Base-by-base conservation (phyloP, 2,797 vertebrate genomes). In the Amblyopsis hoosieri region DNA sequence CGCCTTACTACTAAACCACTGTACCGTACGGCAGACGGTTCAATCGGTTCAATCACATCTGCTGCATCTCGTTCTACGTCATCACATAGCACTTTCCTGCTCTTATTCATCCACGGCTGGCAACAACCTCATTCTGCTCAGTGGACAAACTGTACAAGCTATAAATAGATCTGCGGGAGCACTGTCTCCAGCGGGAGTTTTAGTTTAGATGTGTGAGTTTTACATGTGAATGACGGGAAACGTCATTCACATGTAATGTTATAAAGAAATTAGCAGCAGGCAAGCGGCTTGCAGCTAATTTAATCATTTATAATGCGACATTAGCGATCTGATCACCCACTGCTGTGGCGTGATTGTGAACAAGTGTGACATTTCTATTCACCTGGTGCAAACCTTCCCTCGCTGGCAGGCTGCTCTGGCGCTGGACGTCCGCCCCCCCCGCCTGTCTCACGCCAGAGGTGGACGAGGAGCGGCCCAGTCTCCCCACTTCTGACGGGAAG, bases 401-500 rank as follows among this genome's bases (percentile, higher is more conserved):
- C 59, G 92, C 91, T 54, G 94, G 93, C 72, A 95, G 92, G 77
- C 94, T 96, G 89, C 93, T 94, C 74, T 95, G 95, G 65, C 94
- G 90, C 60, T 93, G 94, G 45, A 92, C 87, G 14, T 95, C 93
- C 78, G 90, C 92, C 80, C 90, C 87, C 68, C 84, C 90, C 50
- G 91, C 92, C 60, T 95, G 95, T 62, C 94, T 95, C 53, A 95
- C 94, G 57, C 95, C 96, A 0, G 96, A 96, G 70, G 95, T 95
- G 82, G 96, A 97, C 64, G 95, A 95, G 0, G 96, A 97, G 64
- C 96, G 95, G 56, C 96, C 96, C 78, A 98, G 93, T 69, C 95
- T 95, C 80, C 94, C 94, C 79, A 95, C 92, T 87, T 97, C 96
- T 97, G 89, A 19, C 50, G 69, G 8, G 8, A 42, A 9, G 37